phyloP scores from a whole-genome alignment of 2,888 invertebrate species.

The Tipula vernalis region DNA sequence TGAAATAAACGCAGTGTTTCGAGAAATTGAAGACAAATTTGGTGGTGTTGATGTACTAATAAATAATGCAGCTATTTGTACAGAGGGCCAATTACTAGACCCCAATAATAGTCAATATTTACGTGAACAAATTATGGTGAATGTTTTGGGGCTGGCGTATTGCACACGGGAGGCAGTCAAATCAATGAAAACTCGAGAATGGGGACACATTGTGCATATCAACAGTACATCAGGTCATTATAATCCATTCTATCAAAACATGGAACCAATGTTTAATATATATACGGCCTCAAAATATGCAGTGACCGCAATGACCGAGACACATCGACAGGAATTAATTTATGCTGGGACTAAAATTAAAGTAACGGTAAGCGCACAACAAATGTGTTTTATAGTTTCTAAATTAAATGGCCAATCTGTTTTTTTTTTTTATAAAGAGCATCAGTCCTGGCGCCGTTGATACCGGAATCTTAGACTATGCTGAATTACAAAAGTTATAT shows the following conservation, averaged over 20 bases:
- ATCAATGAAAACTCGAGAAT: conserved; percentile 36
- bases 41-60: conserved; percentile 44
- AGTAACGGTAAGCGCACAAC: background rate
- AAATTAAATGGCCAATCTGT: background rate
- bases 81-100: conserved; percentile 16
- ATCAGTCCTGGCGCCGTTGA: background rate
- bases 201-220: conserved; percentile 37
- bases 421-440: background rate
- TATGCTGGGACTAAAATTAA: background rate
- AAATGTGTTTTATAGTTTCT: background rate
- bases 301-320: conserved; percentile 27
- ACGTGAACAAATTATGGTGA: conserved; percentile 33
- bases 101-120: conserved; percentile 20
- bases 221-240: conserved; percentile 37
- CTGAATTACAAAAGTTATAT: background rate
- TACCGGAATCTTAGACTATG: background rate
- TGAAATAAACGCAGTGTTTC: conserved; percentile 41
- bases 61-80: conserved; percentile 42
- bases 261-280: conserved; percentile 19
- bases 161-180: conserved; percentile 36
- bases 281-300: conserved; percentile 27
- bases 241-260: conserved; percentile 25
- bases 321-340: conserved; percentile 28
- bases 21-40: conserved; percentile 35
- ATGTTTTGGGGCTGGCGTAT: conserved; percentile 32